phyloP scores from a whole-genome alignment of 1,140 invertebrate genomes.

The Dryas iulia region DNA sequence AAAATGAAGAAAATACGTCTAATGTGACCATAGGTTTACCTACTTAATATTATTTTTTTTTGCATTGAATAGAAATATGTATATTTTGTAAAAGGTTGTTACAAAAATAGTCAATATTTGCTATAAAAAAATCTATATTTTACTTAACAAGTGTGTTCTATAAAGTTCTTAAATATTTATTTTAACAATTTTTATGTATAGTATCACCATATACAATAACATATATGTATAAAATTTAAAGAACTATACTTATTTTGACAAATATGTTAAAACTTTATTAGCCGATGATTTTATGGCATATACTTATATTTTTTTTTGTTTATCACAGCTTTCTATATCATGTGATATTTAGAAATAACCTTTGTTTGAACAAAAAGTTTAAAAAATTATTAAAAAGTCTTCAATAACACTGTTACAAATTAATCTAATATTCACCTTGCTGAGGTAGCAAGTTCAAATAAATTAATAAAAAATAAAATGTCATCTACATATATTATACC shows the following conservation, averaged over 20 bases:
- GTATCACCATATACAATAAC: no score
- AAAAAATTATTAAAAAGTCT: no score
- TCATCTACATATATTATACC: neutral
- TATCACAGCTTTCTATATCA: neutral
- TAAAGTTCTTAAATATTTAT: neutral
- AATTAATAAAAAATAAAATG: neutral
- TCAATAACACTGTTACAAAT: no score
- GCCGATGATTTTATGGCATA: neutral
- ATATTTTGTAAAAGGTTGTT: conserved; percentile 48
- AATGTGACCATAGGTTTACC: neutral
- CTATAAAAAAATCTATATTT: neutral
- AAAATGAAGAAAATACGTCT: neutral
- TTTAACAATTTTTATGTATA: neutral
- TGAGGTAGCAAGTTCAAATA: neutral
- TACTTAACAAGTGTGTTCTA: neutral
- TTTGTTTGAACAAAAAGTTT: no score
- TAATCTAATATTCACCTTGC: neutral
- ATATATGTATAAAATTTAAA: no score
- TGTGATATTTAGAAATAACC: neutral
- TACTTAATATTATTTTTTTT: neutral
- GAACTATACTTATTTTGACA: neutral
- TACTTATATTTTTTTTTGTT: neutral
- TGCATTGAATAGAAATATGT: conserved; percentile 49
- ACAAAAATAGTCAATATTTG: conserved; percentile 62
- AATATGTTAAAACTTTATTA: neutral